These are phyloP conservation scores for Platalea minor DNA, from an alignment of 2,797 vertebrate genomes.

Conservation along the genomic window DNA sequence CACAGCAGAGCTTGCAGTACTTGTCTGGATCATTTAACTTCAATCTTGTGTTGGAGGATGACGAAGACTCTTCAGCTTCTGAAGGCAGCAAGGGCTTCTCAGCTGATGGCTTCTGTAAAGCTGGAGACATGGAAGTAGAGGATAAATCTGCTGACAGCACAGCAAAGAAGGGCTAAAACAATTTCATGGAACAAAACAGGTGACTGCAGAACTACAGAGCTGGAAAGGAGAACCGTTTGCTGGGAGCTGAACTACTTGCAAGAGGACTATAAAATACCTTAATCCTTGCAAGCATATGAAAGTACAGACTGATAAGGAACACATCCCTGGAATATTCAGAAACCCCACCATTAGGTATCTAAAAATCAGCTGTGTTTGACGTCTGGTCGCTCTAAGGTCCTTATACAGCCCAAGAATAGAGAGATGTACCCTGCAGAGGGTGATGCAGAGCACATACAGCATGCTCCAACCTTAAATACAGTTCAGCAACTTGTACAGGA, in stretches of 20 bases:
- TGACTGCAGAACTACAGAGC: neutral
- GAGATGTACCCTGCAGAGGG: neutral
- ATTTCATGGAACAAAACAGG: neutral
- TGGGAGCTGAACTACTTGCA: neutral
- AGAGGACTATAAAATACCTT: neutral
- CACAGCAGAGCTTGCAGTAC: constrained; percentile 80
- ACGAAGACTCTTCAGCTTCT: neutral
- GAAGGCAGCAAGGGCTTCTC: constrained; percentile 17
- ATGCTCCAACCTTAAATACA: neutral
- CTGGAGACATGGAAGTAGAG: neutral
- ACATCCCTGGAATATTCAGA: neutral
- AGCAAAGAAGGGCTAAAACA: neutral
- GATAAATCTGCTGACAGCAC: constrained; percentile 10
- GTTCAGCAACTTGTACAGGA: neutral
- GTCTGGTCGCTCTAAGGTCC: neutral
- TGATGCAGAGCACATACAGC: neutral
- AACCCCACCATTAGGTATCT: neutral
- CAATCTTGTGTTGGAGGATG: neutral
- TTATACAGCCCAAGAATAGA: neutral
- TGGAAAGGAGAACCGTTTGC: neutral
- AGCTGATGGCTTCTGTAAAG: constrained; percentile 4
- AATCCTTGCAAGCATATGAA: neutral
- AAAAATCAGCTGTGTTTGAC: neutral
- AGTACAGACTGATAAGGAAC: neutral
- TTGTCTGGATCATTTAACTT: constrained; percentile 79